Base-by-base conservation (phyloP, 2,797 vertebrate species). In the Aldrovandia affinis region DNA sequence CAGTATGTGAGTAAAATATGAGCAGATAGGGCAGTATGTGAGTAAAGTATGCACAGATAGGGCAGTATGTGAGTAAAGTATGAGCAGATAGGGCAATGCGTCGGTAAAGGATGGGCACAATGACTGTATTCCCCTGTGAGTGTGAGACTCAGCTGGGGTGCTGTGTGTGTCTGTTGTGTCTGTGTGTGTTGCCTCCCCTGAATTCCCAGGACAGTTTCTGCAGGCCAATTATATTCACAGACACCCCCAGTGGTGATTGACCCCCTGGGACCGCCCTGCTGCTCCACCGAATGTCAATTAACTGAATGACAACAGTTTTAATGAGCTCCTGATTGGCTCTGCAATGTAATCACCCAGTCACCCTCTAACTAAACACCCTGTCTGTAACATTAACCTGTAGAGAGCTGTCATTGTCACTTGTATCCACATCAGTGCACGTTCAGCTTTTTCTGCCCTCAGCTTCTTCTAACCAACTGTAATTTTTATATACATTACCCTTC, bases 261-360 rank as follows among this genome's bases (percentile, higher is more conserved):
- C 92, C 88, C 90, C 88, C 89, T 91, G 93, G 93, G 94, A 82
- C 39, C 30, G 28, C 78, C 63, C 81, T 77, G 91, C 91, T 91
- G 91, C 91, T 91, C 89, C 83, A 87, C 90, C 92, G 91, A 93
- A 91, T 93, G 91, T 92, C 94, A 94, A 94, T 95, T 94, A 94
- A 89, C 89, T 90, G 86, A 89, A 89, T 89, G 88, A 94, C 93
- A 93, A 91, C 91, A 93, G 91, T 90, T 90, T 90, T 95, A 95
- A 96, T 96, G 94, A 95, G 93, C 90, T 88, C 85, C 91, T 93
- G 93, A 95, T 95, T 95, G 91, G 92, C 91, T 89, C 84, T 88
- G 88, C 92, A 90, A 86, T 85, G 89, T 87, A 55, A 86, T 87
- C 88, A 89, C 20, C 83, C 77, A 70, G 83, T 68, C 77, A 33